These are phyloP conservation scores for Corvus moneduloides DNA, from an alignment of 2,113 vertebrate species.

Conservation along the genomic window DNA sequence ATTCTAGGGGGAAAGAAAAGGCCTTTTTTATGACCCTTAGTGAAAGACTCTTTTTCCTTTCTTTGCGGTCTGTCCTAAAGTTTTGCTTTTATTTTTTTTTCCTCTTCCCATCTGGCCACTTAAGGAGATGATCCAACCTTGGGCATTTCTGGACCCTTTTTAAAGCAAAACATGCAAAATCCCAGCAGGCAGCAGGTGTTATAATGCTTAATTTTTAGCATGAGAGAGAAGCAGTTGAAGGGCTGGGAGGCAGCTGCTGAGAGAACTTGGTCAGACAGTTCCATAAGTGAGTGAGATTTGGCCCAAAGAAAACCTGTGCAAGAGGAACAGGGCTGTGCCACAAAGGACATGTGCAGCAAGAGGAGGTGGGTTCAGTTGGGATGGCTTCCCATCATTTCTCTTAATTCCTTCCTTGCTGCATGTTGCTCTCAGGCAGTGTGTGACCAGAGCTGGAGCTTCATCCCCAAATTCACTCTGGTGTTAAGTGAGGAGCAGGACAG, in stretches of 20 bases:
- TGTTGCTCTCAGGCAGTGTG: accelerated
- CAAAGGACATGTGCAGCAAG: not conserved
- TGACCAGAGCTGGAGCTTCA: not conserved
- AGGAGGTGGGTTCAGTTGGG: not conserved
- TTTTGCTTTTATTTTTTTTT: not conserved
- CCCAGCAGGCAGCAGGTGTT: not conserved
- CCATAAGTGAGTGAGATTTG: not conserved
- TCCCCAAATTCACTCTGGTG: not conserved
- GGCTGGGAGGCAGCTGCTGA: not conserved
- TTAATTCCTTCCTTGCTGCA: not conserved
- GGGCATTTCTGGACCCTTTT: not conserved
- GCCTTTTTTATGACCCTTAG: not conserved
- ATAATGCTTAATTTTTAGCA: not conserved
- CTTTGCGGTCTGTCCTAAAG: not conserved
- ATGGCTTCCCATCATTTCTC: not conserved
- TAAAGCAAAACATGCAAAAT: not conserved
- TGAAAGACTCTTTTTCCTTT: not conserved
- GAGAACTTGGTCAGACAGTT: not conserved
- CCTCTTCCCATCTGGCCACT: not conserved
- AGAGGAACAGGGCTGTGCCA: not conserved
- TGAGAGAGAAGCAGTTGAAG: not conserved
- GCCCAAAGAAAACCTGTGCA: not conserved
- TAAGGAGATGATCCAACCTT: not conserved
- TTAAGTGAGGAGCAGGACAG: too few species aligned
- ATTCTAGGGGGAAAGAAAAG: not conserved